Evolutionary conservation across 2,888 invertebrate species (phyloP), one percentile per base, ranked within the genome.

Genomic region (Rhodophaea formosa): DNA sequence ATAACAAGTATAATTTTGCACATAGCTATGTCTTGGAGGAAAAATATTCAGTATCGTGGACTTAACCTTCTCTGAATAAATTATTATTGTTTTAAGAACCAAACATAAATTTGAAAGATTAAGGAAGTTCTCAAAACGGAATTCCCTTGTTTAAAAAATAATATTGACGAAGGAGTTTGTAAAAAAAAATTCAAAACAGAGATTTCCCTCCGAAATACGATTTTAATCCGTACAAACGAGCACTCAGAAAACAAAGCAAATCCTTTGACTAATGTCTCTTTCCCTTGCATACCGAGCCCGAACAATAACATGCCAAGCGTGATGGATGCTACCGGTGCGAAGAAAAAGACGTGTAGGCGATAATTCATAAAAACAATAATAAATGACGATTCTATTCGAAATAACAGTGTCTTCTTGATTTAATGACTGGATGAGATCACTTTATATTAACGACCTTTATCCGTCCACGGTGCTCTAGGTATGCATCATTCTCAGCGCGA

Each of bases 281-380:
- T 64, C 57, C 65, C 75, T 71, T 74, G 66, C 70, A 72, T 79
- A 79, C 78, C 65, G 74, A 75, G 74, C 69, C 71, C 68, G 75
- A 80, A 84, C 81, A 84, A 85, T 82, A 84, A 82, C 79, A 78
- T 71, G 65, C 67, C 58, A 56, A 69, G 69, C 71, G 77, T 87
- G 88, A 88, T 84, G 78, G 73, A 88, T 88, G 87, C 82, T 82
- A 78, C 81, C 80, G 78, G 79, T 76, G 74, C 78, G 81, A 85
- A 79, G 79, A 83, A 83, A 82, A 82, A 78, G 74, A 82, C 75
- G 76, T 79, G 83, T 77, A 77, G 78, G 74, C 81, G 80, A 87
- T 88, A 86, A 87, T 86, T 88, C 84, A 86, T 85, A 82, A 82
- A 82, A 82, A 82, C 72, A 79, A 84, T 82, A 84, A 84, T 81